Conservation (phyloP, 2,888 invertebrate genomes). For the Cyaniris semiargus region DNA sequence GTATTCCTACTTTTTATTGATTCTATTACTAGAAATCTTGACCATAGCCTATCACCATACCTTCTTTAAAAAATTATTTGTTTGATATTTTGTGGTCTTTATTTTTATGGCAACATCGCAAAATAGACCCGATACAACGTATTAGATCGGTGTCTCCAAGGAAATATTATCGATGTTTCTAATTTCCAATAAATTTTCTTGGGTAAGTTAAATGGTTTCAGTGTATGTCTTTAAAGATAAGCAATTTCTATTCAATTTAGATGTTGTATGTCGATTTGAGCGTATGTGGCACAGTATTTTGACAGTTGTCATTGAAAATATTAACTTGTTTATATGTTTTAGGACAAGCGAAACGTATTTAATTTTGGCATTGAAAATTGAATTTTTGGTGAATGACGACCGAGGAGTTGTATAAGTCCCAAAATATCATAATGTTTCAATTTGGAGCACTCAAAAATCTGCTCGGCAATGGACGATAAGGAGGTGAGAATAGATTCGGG, state of each 20-base stretch:
- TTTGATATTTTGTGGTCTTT: conserved; percentile 16
- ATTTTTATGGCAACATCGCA: conserved; percentile 49
- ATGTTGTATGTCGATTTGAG: conserved; percentile 41
- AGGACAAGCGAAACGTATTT: conserved; percentile 56
- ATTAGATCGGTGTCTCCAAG: conserved; percentile 78
- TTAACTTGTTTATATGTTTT: conserved; percentile 75
- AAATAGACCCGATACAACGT: conserved; percentile 64
- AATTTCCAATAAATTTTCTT: conserved; percentile 47
- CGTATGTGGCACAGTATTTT: conserved; percentile 76
- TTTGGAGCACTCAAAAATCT: conserved; percentile 49
- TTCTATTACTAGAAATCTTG: background rate
- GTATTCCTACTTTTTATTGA: too few species aligned
- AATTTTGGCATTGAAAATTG: conserved; percentile 31
- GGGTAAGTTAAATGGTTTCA: conserved; percentile 48
- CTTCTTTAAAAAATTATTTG: background rate
- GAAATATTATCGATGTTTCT: conserved; percentile 75
- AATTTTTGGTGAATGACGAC: conserved; percentile 30
- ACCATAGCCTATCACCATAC: background rate
- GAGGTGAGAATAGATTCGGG: conserved; percentile 64
- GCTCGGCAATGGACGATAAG: conserved; percentile 73
- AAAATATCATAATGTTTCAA: conserved; percentile 62
- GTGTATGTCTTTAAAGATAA: background rate
- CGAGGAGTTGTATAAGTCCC: conserved; percentile 31
- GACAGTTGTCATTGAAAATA: conserved; percentile 70
- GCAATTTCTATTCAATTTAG: conserved; percentile 31